Evolutionary conservation across 2,797 vertebrate species (phyloP).

Genomic region (Triplophysa yarkandensis): DNA sequence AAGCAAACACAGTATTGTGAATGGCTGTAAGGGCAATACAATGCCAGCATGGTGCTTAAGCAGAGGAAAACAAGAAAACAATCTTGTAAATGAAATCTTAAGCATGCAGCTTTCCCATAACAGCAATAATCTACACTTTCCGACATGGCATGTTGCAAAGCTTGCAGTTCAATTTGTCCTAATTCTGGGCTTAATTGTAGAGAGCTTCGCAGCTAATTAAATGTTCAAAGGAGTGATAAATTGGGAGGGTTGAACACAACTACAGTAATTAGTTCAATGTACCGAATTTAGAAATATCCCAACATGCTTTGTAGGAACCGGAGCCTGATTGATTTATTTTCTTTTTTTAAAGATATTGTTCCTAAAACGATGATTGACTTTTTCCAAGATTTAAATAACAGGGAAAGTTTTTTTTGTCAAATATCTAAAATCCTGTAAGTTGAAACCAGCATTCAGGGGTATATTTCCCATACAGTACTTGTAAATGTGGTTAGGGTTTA

Average conservation of each 20-base stretch:
- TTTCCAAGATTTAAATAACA: too few relatives aligned
- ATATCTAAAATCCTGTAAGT: too few relatives aligned
- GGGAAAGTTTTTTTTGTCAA: too few relatives aligned
- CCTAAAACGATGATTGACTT: background rate
- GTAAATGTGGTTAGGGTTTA: background rate
- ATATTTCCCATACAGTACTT: too few relatives aligned
- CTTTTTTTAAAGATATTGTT: background rate
- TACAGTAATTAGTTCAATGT: slow-evolving; percentile 76
- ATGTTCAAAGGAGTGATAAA: slow-evolving; percentile 86
- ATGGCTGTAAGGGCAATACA: background rate
- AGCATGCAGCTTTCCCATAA: slow-evolving; percentile 50
- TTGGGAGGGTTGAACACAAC: slow-evolving; percentile 80
- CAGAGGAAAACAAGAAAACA: slow-evolving; percentile 7
- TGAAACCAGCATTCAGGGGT: too few relatives aligned
- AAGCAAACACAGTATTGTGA: background rate
- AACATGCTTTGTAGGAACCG: slow-evolving; percentile 32
- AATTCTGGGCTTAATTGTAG: slow-evolving; percentile 82
- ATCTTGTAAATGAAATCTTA: slow-evolving; percentile 58
- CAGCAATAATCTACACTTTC: slow-evolving; percentile 40
- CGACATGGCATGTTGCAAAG: slow-evolving; percentile 70
- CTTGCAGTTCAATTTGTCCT: slow-evolving; percentile 81
- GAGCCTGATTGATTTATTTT: background rate
- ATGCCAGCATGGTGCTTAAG: background rate
- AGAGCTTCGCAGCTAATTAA: slow-evolving; percentile 82
- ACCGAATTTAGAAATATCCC: slow-evolving; percentile 54